phyloP scores from a whole-genome alignment of 2,797 vertebrate species.

The Anguilla pacifica region DNA sequence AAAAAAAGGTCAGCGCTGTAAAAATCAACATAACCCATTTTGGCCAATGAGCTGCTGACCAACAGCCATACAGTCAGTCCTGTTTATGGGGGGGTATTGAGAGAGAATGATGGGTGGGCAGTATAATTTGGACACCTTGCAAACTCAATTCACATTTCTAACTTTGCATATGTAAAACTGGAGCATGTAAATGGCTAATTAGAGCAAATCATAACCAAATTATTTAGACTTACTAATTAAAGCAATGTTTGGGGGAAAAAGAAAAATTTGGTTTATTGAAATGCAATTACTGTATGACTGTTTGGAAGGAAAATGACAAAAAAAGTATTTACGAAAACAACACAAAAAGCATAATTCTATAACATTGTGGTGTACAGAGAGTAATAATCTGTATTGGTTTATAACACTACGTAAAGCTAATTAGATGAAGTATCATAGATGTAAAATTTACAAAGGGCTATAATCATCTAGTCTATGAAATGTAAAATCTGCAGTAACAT shows the following conservation, averaged over 20 bases:
- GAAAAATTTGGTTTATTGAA: background rate
- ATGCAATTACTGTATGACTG: background rate
- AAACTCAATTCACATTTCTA: background rate
- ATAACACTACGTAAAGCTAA: background rate
- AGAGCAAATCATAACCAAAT: background rate
- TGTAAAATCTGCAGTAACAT: background rate
- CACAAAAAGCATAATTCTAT: background rate
- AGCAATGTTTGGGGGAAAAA: background rate
- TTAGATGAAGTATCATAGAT: background rate
- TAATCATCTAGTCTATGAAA: background rate
- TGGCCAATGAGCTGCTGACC: background rate
- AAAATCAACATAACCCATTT: background rate
- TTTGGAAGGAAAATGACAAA: background rate
- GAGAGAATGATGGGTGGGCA: no score
- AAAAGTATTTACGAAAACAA: background rate
- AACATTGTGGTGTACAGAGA: no score
- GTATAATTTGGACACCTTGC: background rate
- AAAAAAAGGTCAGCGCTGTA: background rate
- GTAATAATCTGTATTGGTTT: background rate
- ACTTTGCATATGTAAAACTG: background rate
- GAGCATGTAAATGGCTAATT: background rate
- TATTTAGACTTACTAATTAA: background rate
- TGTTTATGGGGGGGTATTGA: no score
- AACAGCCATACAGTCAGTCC: background rate
- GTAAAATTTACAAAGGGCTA: background rate